A percentile compares a stretch with the other conserved stretches of the same genome.
These are phyloP conservation scores for Garrulus glandarius DNA, from an alignment of 2,797 vertebrate genomes.

Conservation along the genomic window DNA sequence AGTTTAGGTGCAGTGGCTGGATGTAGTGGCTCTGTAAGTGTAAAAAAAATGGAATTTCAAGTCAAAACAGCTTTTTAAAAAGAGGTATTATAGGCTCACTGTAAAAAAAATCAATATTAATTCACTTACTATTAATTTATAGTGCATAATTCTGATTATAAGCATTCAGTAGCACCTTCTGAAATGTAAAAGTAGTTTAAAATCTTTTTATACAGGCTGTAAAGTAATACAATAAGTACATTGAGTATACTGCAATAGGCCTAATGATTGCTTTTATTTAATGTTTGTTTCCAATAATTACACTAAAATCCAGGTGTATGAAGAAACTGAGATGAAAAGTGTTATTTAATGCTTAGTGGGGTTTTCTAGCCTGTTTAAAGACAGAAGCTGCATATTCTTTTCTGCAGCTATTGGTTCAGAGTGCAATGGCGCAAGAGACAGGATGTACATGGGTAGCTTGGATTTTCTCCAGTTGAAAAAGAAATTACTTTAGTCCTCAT, in stretches of 20 bases:
- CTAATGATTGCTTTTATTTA: neutral
- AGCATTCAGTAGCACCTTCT: neutral
- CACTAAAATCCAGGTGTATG: neutral
- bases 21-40: neutral
- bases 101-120: neutral
- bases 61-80: neutral
- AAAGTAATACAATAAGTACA: neutral
- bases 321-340: neutral
- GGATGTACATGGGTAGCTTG: neutral
- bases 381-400: neutral
- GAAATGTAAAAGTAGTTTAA: neutral
- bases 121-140: neutral
- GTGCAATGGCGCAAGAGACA: neutral
- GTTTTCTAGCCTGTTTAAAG: neutral
- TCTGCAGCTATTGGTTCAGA: neutral
- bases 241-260: neutral
- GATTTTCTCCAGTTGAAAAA: neutral
- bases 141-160: neutral
- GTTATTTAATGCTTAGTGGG: neutral
- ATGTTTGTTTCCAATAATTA: neutral
- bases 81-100: rapidly evolving
- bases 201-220: neutral
- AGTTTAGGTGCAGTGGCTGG: neutral
- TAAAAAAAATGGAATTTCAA: neutral
- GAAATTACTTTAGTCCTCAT: neutral